Base-by-base conservation (phyloP, 1,140 invertebrate species). In the Papilio xuthus region DNA sequence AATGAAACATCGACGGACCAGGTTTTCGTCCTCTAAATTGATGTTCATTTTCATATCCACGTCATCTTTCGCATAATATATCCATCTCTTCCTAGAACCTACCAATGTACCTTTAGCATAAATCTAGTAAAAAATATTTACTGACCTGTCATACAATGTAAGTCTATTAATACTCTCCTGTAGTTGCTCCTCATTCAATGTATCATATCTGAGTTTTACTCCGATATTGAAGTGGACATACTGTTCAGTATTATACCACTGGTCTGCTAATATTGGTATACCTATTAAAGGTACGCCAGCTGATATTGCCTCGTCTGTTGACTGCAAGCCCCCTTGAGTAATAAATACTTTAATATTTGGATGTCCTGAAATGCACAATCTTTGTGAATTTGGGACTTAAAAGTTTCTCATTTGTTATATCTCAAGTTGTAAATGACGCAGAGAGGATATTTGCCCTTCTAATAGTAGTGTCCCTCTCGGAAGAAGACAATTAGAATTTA, bases 201-300 rank as follows among this genome's bases (percentile, higher is more conserved):
- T 81, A 13, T 81, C 53, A 20, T 83, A 50, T 47, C 88, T 80
- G 9, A 90, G 78, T 72, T 81, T 82, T 1, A 85, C 28, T 15
- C 87, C 91, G 44, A 92, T 85, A 7, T 80, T 83, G 26, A 82
- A 80, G 8, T 85, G 70, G 0, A 76, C 71, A 71, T 90, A 86
- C 78, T 85, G 88, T n/a, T 86, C 81, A 0, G 82, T 83, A 69
- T 90, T 88, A 32, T 84, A 85, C 81, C 79, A 85, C 73, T 93
- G 92, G 73, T 93, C 91, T 20, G 73, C 84, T 10, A 88, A 41
- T 44, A 92, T 88, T 1, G 92, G 90, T 42, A 92, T 82, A 28
- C 86, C 90, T 9, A 96, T 79, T 18, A 96, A 79, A 1, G 95
- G 95, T 4, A 95, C 94, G 13, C 93, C 95, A 80, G 92, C 88